Evolutionary conservation across 2,113 vertebrate species (phyloP), one percentile per base, ranked within the genome.

Genomic region (western clawed frog (Xenopus tropicalis)): DNA sequence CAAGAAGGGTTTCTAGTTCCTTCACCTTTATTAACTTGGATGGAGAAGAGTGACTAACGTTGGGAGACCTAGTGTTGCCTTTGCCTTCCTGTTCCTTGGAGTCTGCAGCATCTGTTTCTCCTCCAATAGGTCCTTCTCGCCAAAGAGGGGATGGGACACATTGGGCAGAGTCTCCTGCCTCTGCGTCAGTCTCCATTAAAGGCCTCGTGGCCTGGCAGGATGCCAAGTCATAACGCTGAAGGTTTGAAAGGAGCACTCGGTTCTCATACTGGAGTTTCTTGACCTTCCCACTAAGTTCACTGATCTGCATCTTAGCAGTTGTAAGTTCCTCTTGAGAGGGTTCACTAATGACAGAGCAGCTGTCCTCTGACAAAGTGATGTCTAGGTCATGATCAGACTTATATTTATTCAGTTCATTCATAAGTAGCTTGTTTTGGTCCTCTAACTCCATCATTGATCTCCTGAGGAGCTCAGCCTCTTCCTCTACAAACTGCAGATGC

Each of bases 201-300:
- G 90, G 93, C 68, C 90, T 87, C 3, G 87, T 90, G 73, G 81
- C 90, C 75, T 94, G 92, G 85, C 93, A 95, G 68, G 95, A 97
- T 64, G 95, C 96, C 54, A 98, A 90, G 77, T 98, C 96, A 0
- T 93, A 98, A 74, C 96, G 93, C 83, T 99, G 97, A 16, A 98
- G 91, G 87, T 98, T 98, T 86, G 97, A 98, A 43, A 98, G 92
- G 10, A 99, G 91, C 70, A 99, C 95, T 0, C 97, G 89, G 83
- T 99, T 99, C 88, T 99, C 97, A 0, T 98, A 99, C 86, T 99
- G 96, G n/a, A 99, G 91, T 86, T 99, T 98, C 88, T 98, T 97
- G 75, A 99, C 93, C 81, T 98, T 99, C 66, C 95, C 94, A 0
- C 89, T 94, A 78, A 99, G 91, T 80, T 99, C 97, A 0, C 90